Evolutionary conservation across 2,888 invertebrate species (phyloP).

Genomic region (Sphecodes monilicornis): DNA sequence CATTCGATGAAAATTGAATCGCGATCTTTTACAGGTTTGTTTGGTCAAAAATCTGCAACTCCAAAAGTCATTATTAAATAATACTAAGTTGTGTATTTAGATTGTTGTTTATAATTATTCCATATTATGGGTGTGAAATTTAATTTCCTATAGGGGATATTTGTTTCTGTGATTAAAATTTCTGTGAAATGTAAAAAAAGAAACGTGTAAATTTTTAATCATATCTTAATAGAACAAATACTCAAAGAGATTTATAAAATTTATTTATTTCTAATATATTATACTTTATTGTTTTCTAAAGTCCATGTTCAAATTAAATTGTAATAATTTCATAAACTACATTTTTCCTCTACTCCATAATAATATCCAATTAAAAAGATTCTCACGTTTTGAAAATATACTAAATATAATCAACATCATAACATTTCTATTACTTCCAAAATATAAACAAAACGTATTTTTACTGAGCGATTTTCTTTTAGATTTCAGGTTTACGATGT

Average conservation of each 20-base stretch:
- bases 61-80: not conserved
- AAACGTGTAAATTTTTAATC: not conserved
- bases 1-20: constrained; percentile 69
- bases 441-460: not conserved
- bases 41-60: not conserved
- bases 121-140: constrained; percentile 62
- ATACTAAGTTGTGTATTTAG: constrained; percentile 17
- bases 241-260: not conserved
- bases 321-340: too few species aligned
- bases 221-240: not conserved
- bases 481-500: not conserved
- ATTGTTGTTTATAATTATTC: constrained; percentile 42
- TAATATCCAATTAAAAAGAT: not conserved
- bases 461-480: too few species aligned
- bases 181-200: not conserved
- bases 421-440: not conserved
- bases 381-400: too few species aligned
- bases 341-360: too few species aligned
- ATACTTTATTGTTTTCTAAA: not conserved
- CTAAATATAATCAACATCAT: too few species aligned
- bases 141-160: constrained; percentile 69
- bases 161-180: constrained; percentile 68
- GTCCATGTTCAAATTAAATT: not conserved
- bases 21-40: not conserved
- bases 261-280: not conserved